Conservation (phyloP, 1,140 invertebrate species). For the Eumeta japonica region DNA sequence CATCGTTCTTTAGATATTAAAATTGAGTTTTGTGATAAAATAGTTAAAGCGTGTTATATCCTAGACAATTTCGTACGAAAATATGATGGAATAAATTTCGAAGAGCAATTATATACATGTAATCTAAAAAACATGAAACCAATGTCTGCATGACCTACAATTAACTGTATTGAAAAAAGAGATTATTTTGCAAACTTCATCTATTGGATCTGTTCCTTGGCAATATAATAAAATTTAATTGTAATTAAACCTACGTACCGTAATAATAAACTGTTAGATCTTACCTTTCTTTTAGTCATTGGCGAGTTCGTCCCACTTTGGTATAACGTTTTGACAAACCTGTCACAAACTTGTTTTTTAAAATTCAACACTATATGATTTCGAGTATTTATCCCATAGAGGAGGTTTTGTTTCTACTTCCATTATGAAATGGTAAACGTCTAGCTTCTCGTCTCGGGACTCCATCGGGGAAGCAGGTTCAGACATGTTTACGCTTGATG, state of each 20-base stretch:
- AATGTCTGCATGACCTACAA: background rate
- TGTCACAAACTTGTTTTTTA: background rate
- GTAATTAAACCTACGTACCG: too few relatives aligned
- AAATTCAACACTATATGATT: background rate
- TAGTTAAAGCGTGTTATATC: background rate
- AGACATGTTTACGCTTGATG: background rate
- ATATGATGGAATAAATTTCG: too few relatives aligned
- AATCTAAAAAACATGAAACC: too few relatives aligned
- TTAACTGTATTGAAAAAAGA: background rate
- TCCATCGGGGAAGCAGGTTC: conserved; percentile 2
- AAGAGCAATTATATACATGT: too few relatives aligned
- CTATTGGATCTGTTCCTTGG: background rate
- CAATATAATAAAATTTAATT: background rate
- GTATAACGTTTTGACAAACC: conserved; percentile 2
- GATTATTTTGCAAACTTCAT: conserved; percentile 2
- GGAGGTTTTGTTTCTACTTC: background rate
- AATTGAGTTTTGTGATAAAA: background rate
- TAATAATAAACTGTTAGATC: too few relatives aligned
- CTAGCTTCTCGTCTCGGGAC: background rate
- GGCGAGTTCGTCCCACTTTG: conserved; percentile 2
- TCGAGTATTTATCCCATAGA: background rate
- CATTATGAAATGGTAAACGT: conserved; percentile 1
- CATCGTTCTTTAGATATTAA: background rate
- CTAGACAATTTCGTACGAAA: too few relatives aligned
- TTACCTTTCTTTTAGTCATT: too few relatives aligned